Base-by-base conservation (phyloP, 2,113 vertebrate species). In the Syngnathus scovelli region DNA sequence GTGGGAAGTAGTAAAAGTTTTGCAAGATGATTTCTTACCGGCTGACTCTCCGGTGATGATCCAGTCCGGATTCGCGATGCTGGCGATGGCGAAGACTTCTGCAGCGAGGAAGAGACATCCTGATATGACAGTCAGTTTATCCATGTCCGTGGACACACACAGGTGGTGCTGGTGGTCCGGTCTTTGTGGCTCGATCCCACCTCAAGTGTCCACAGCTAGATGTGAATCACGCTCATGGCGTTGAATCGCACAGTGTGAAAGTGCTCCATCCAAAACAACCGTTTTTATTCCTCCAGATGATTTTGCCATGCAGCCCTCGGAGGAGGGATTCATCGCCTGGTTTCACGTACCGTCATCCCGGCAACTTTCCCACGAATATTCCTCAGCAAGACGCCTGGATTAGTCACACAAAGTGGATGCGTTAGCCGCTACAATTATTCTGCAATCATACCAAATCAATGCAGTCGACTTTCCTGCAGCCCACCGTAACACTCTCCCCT, bases 111-210 rank as follows among this genome's bases (percentile, higher is more conserved):
- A 98, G 79, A 98, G 94, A 82, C 95, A 98, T 92, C 94, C 94
- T 92, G 95, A 96, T 79, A 98, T 96, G 85, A 96, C 93, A 86
- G 94, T 96, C 89, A 96, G 92, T 92, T 96, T 96, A 93, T 98
- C 95, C 95, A 98, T 97, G 68, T 71, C 68, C n/a, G 58, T 38
- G 69, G 21, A 44, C 33, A 43, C 58, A 37, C 18, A 7, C 48
- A 7, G 60, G 6, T 7, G 27, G 55, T 12, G 58, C 18, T 65
- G 61, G 62, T 62, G 70, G 62, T 61, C 60, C 9, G 33, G 60
- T 67, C 37, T 66, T 0, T 52, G 66, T 43, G 72, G 55, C 71
- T 77, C 64, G 36, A 12, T 76, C 77, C 75, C 76, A 62, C 81
- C 73, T 64, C 71, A 55, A 67, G 64, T 68, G 55, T 74, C 21